These are phyloP conservation scores for Alligator sinensis DNA, from an alignment of 2,113 vertebrate species.

Conservation along the genomic window DNA sequence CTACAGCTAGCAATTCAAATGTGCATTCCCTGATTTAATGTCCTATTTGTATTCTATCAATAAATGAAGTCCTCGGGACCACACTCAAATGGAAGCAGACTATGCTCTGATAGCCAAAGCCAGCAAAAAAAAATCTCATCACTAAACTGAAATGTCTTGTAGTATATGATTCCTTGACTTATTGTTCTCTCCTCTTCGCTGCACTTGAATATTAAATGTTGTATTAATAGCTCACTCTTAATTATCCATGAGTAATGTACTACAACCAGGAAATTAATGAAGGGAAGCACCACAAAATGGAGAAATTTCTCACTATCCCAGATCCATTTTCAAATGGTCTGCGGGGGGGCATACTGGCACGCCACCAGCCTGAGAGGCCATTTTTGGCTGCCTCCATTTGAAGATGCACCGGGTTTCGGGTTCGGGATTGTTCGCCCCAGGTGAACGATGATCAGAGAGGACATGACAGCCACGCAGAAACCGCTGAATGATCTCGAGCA, in stretches of 20 bases:
- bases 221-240: slow-evolving; percentile 87
- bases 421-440: rapidly evolving
- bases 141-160: slow-evolving; percentile 61
- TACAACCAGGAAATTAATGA: slow-evolving; percentile 83
- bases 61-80: slow-evolving; percentile 64
- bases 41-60: slow-evolving; percentile 60
- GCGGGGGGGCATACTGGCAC: neutral
- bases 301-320: slow-evolving; percentile 59
- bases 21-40: slow-evolving; percentile 61
- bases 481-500: neutral
- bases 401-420: rapidly evolving
- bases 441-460: neutral
- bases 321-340: slow-evolving; percentile 40
- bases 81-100: slow-evolving; percentile 35
- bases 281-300: slow-evolving; percentile 76
- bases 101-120: slow-evolving; percentile 57
- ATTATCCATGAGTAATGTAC: slow-evolving; percentile 87
- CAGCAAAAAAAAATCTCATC: slow-evolving; percentile 35
- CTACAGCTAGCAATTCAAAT: slow-evolving; percentile 53
- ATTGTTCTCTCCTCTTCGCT: slow-evolving; percentile 78
- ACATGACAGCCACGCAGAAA: rapidly evolving
- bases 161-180: slow-evolving; percentile 74
- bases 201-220: slow-evolving; percentile 85
- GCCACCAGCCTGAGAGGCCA: too few relatives aligned
- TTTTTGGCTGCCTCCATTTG: rapidly evolving